A percentile compares a stretch with the other conserved stretches of the same genome.
These are phyloP conservation scores for Heteronetta atricapilla DNA, from an alignment of 2,113 vertebrate genomes.

Conservation along the genomic window DNA sequence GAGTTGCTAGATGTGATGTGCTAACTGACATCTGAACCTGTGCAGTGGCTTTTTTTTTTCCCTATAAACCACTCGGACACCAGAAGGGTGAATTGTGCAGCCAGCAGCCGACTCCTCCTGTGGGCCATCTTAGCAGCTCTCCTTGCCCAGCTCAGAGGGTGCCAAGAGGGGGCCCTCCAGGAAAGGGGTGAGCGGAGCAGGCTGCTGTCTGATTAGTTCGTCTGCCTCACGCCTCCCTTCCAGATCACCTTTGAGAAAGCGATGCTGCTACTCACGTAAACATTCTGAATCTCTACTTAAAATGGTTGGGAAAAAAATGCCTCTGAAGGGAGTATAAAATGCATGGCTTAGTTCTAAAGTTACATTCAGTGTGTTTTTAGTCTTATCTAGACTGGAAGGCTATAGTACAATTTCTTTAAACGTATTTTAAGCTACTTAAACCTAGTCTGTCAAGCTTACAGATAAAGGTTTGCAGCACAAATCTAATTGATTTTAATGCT, in stretches of 20 bases:
- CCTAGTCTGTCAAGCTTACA: not conserved
- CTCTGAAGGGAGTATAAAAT: not conserved
- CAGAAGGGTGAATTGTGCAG: not conserved
- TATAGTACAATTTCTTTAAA: not conserved
- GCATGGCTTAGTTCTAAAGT: not conserved
- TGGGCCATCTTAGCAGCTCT: not conserved
- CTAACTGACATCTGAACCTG: not conserved
- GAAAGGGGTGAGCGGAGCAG: not conserved
- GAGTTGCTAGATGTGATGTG: not conserved
- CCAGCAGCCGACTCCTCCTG: not conserved
- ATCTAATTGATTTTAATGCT: constrained; percentile 66
- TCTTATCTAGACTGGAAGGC: not conserved
- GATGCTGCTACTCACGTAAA: not conserved
- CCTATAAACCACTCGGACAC: not conserved
- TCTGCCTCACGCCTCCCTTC: not conserved
- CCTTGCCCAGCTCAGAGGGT: not conserved
- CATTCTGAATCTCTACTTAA: not conserved
- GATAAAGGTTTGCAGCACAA: constrained; percentile 25
- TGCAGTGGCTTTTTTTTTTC: not conserved
- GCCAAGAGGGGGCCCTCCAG: accelerated
- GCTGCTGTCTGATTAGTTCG: not conserved
- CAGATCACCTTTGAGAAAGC: not conserved
- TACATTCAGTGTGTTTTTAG: not conserved
- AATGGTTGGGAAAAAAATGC: not conserved
- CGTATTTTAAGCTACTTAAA: not conserved